Base-by-base conservation (phyloP, 1,140 invertebrate species). In the Ditylenchus dipsaci region DNA sequence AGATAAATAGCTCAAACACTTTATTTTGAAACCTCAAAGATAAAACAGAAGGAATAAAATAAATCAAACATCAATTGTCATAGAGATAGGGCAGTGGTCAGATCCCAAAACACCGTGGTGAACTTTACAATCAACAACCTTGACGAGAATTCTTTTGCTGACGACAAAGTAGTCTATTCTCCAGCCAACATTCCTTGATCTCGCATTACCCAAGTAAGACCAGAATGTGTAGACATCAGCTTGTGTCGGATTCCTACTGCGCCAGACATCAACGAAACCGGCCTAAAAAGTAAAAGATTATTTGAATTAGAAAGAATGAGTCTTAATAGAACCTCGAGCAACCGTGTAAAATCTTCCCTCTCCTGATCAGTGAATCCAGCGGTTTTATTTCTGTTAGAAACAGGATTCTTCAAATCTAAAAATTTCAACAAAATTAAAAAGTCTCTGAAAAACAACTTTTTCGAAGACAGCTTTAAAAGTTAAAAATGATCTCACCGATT, bases 341-440 rank as follows among this genome's bases (percentile, higher is more conserved):
- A 87, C 19, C 90, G 88, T 0, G 89, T 90, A 88, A 99, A 93
- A 17, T 84, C 91, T 45, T 92, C 89, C 63, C 95, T 86, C 91
- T 98, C 95, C 83, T 97, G 91, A 76, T 89, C 86, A 0, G 94
- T 97, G 80, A 97, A 99, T 15, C 95, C 95, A 56, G 95, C 92
- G 83, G 89, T 92, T 83, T 90, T 92, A 61, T 88, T 90, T 58
- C 79, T 81, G 83, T 97, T 98, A 0, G 88, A 88, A 84, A 94
- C 93, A 1, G 95, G 94, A 87, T 97, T 97, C 15, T 89, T 88
- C 69, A 97, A 85, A 88, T 97, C 94, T 92, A 72, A 61, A 43
- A 29, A 70, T 53, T 53, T 53, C 3, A 53, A 21, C 23, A 19
- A 53, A 21, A 26, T 7, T 7, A 7, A 26, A 21, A 53, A 3